Base-by-base conservation (phyloP, 1,140 invertebrate species). In the Neuroterus valhalla region DNA sequence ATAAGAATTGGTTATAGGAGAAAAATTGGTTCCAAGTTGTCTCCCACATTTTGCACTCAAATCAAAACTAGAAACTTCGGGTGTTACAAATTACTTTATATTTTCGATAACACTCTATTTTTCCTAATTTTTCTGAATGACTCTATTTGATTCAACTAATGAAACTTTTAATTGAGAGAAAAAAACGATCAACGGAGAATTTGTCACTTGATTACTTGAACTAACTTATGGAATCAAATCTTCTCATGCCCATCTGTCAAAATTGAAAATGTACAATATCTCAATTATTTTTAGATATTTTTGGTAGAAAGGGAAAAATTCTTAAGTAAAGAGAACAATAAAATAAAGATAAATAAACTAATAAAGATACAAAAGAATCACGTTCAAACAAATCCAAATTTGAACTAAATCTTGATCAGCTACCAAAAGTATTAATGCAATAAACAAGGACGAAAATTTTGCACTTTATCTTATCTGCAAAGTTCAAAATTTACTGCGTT, bases 401-500 rank as follows among this genome's bases (percentile, higher is more conserved):
- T 31, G 4, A 31, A 31, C 31, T 31, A 38, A 38, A 21, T 19
- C 12, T 50, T 2, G 48, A 50, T 21, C 19, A 11, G 11, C 48
- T 19, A 21, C 21, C 48, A 19, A 50, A 50, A 50, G 2, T 21
- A 19, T 50, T 38, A 38, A 38, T 38, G 31, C 31, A 38, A 8
- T 19, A 48, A 48, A 48, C 2, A 19, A 48, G 17, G 46, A 48
- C 8, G 4, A 17, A 48, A 48, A 48, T 38, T 75, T 21, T 68
- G 19, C 50, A 62, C 66, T 46, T 62, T 71, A 45, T 52, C 48
- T 52, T 31, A 67, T 46, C 44, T 69, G 15, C 5, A 23, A 15
- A 15, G 23, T 50, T 50, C 68, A 69, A 69, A 23, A 69, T 46
- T 69, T 21, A 26, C 42, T 19, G 19, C 19, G 43, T 44, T 67